Conservation (phyloP, 23 tunicate genomes). For the Botrylloides violaceus region DNA sequence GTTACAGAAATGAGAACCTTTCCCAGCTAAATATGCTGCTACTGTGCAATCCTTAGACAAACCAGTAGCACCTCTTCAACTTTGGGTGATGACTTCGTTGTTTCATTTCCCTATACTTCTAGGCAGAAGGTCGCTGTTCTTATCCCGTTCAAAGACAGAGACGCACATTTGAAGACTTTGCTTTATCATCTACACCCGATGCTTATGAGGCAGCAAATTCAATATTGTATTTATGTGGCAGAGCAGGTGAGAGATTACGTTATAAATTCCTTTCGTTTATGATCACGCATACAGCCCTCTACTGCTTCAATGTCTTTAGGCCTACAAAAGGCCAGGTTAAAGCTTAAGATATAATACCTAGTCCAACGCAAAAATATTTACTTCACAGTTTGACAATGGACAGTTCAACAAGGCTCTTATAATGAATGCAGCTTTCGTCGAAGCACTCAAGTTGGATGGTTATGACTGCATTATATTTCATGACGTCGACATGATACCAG, state of each 20-base stretch:
- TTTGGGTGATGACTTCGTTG: too few species aligned
- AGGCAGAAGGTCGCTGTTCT: constrained; percentile 91
- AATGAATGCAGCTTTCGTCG: constrained; percentile 92
- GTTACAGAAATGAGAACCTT: too few species aligned
- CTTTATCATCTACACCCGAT: constrained; percentile 85
- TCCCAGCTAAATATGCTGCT: too few species aligned
- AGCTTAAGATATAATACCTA: too few species aligned
- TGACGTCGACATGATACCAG: constrained; percentile 98
- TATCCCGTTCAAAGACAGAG: constrained; percentile 94
- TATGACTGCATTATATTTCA: constrained; percentile 98
- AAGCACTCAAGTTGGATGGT: constrained; percentile 49
- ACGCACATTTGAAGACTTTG: constrained; percentile 76
- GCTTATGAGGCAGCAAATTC: constrained; percentile 41
- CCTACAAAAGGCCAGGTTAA: too few species aligned
- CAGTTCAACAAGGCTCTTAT: constrained; percentile 84
- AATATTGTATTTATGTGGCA: constrained; percentile 84
- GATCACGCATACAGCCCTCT: too few species aligned
- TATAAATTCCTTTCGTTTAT: too few species aligned
- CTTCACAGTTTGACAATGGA: constrained; percentile 82
- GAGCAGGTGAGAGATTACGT: constrained; percentile 95
- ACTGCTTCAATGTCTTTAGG: too few species aligned
- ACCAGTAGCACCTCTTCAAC: too few species aligned
- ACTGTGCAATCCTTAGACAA: too few species aligned
- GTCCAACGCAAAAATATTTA: too few species aligned
- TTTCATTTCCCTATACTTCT: too few species aligned